Evolutionary conservation across 2,888 invertebrate genomes (phyloP).

Genomic region (Tenthredo mesomela): DNA sequence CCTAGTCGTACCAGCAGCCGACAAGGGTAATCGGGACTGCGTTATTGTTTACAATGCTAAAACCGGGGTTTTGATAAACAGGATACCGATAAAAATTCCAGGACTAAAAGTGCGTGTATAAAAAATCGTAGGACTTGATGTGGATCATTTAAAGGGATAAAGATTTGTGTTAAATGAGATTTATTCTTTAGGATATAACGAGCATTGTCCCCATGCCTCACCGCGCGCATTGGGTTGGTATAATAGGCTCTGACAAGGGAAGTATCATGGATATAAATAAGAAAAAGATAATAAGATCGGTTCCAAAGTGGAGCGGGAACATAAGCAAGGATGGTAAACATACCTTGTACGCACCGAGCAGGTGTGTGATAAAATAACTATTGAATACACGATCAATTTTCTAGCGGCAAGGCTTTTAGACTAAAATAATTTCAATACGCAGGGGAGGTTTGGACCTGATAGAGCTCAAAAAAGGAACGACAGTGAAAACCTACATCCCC

Average conservation of each 20-base stretch:
- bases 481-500: conserved; percentile 94
- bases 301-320: conserved; percentile 95
- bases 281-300: conserved; percentile 91
- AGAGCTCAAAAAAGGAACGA: conserved; percentile 94
- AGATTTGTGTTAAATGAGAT: conserved; percentile 57
- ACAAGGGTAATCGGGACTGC: conserved; percentile 90
- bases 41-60: conserved; percentile 91
- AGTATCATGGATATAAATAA: conserved; percentile 94
- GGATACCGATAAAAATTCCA: conserved; percentile 79
- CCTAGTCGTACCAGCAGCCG: conserved; percentile 89
- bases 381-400: not conserved
- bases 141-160: not conserved
- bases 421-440: conserved; percentile 48
- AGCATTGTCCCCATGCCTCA: conserved; percentile 90
- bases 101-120: conserved; percentile 79
- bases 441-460: conserved; percentile 96
- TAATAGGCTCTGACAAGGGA: conserved; percentile 94
- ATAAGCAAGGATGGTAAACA: conserved; percentile 93
- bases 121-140: not conserved
- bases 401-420: not conserved
- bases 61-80: conserved; percentile 83
- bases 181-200: conserved; percentile 84
- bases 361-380: conserved; percentile 73
- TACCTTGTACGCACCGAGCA: conserved; percentile 94
- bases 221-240: conserved; percentile 91